Conservation (phyloP, 2,888 invertebrate genomes). For the Buathra laborator region DNA sequence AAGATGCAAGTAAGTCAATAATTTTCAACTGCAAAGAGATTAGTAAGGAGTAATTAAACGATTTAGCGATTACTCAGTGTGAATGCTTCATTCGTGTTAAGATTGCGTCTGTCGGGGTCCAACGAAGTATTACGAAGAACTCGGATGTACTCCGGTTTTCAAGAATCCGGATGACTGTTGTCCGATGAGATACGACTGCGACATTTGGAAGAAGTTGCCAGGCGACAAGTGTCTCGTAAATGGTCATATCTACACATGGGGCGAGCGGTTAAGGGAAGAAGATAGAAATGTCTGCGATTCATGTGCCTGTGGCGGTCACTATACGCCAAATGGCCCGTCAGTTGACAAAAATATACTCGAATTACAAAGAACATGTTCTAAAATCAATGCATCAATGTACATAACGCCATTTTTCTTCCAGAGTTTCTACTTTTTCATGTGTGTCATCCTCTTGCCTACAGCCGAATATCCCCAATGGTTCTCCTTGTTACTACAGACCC, state of each 20-base stretch:
- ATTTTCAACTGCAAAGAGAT: neutral
- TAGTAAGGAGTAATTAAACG: neutral
- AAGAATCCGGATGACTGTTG: constrained; percentile 74
- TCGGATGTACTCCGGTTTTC: constrained; percentile 75
- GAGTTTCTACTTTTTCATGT: no score
- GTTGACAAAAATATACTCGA: no score
- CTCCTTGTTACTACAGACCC: no score
- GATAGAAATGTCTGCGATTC: constrained; percentile 75
- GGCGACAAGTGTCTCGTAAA: constrained; percentile 76
- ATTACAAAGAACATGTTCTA: no score
- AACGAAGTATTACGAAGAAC: constrained; percentile 71
- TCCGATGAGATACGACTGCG: constrained; percentile 76
- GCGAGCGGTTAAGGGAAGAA: constrained; percentile 66
- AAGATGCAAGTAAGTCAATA: neutral
- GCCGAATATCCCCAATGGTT: no score
- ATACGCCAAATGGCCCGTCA: no score
- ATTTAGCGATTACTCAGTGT: neutral
- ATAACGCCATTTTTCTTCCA: no score
- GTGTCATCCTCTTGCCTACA: no score
- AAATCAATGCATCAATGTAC: no score
- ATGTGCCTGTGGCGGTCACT: constrained; percentile 68
- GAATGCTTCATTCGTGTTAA: constrained; percentile 2
- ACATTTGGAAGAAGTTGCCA: constrained; percentile 68
- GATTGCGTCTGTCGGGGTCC: constrained; percentile 78
- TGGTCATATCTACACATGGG: constrained; percentile 72